These are phyloP conservation scores for Aselliscus stoliczkanus DNA, from an alignment of 2,797 vertebrate species.

Conservation along the genomic window DNA sequence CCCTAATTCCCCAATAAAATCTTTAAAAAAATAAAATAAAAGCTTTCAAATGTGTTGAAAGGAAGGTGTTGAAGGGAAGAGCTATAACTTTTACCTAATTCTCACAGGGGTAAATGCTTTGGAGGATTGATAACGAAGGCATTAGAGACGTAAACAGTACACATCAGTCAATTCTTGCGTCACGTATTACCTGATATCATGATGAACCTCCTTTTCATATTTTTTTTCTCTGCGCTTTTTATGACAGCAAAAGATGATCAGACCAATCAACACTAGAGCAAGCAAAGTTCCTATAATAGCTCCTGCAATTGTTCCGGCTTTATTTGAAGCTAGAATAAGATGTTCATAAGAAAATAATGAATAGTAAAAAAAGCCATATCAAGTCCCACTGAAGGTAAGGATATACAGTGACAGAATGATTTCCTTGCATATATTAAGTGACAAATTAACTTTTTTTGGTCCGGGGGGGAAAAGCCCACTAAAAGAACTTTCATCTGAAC, in stretches of 20 bases:
- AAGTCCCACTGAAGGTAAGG: not conserved
- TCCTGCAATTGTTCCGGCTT: constrained; percentile 88
- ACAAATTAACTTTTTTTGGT: not conserved
- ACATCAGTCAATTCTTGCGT: not conserved
- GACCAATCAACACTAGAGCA: constrained; percentile 86
- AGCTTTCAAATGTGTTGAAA: not conserved
- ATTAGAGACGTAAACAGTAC: not conserved
- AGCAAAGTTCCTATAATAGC: constrained; percentile 88
- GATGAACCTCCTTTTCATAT: constrained; percentile 97
- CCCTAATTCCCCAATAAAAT: too few species aligned
- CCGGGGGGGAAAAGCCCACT: not conserved
- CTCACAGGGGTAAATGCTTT: not conserved
- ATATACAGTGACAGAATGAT: not conserved
- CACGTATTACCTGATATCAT: constrained; percentile 92
- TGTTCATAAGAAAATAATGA: constrained; percentile 1
- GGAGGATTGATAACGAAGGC: not conserved
- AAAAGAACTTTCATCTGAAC: not conserved
- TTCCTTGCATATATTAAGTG: not conserved
- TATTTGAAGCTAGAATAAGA: constrained; percentile 87
- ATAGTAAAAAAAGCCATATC: not conserved
- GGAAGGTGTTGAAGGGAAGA: not conserved
- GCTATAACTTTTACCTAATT: not conserved
- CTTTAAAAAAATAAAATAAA: too few species aligned
- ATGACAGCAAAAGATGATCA: constrained; percentile 90
- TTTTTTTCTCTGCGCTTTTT: constrained; percentile 92